These are phyloP conservation scores for Antechinus stuartii DNA, from an alignment of 2,113 vertebrate genomes.

Conservation along the genomic window DNA sequence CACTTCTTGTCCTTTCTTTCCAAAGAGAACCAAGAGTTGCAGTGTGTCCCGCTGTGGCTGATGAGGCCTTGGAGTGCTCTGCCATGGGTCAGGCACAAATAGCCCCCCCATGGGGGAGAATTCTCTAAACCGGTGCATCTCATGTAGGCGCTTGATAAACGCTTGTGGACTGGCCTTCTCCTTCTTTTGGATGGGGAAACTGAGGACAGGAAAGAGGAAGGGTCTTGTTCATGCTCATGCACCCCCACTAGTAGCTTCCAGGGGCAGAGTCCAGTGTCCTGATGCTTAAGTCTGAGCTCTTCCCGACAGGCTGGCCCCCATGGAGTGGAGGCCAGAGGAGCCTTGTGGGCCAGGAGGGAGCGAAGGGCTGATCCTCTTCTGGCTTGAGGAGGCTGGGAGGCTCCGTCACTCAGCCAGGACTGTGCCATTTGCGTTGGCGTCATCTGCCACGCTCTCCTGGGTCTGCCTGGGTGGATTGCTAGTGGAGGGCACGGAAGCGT, in stretches of 20 bases:
- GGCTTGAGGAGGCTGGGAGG: not conserved
- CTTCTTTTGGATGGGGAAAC: not conserved
- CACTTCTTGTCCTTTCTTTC: no score
- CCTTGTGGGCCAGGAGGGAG: not conserved
- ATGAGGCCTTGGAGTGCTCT: not conserved
- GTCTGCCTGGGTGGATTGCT: not conserved
- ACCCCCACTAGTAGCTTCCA: accelerated
- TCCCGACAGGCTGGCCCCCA: not conserved
- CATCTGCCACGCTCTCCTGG: not conserved
- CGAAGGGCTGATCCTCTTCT: not conserved
- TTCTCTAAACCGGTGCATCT: not conserved
- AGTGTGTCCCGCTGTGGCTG: not conserved
- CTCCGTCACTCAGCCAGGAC: no score
- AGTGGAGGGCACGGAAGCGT: not conserved
- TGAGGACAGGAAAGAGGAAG: not conserved
- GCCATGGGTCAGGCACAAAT: not conserved
- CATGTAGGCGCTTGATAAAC: not conserved
- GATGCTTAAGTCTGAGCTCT: not conserved
- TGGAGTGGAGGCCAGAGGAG: accelerated
- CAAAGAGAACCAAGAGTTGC: not conserved
- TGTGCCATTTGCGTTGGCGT: not conserved
- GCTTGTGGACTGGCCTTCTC: not conserved
- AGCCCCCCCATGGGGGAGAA: not conserved
- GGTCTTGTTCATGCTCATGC: not conserved
- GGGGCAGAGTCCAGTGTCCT: not conserved